Conservation (phyloP, 2,888 invertebrate genomes). For the Rugalucina vietnamica region DNA sequence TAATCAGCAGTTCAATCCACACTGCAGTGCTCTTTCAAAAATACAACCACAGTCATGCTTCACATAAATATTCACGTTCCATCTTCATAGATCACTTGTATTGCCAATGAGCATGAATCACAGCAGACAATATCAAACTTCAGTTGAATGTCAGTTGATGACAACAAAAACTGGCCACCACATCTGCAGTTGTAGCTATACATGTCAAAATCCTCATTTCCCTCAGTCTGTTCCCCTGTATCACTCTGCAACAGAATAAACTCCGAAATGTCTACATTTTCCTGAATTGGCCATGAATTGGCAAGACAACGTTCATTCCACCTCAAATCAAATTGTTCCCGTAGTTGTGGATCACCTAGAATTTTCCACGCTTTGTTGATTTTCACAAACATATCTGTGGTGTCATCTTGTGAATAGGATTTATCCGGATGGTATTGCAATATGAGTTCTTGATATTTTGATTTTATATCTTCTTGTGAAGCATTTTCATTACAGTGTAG, state of each 20-base stretch:
- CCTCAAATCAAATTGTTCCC: conserved; percentile 73
- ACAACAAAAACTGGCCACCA: conserved; percentile 73
- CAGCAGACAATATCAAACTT: conserved; percentile 78
- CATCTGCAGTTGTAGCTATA: conserved; percentile 75
- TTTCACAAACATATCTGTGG: conserved; percentile 64
- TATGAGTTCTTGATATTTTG: conserved; percentile 66
- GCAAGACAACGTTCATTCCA: conserved; percentile 74
- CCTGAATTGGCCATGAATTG: conserved; percentile 79
- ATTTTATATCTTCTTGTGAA: conserved; percentile 63
- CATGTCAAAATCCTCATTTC: neutral
- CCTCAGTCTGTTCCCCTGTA: neutral
- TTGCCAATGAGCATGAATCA: conserved; percentile 76
- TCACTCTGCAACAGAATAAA: conserved; percentile 57
- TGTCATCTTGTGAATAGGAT: neutral
- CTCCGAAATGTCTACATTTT: conserved; percentile 73
- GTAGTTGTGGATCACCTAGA: conserved; percentile 68
- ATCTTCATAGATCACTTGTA: conserved; percentile 68
- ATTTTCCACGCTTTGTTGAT: conserved; percentile 77
- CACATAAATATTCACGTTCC: too few relatives aligned
- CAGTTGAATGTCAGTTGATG: conserved; percentile 66
- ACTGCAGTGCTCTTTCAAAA: too few relatives aligned
- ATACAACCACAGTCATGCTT: too few relatives aligned
- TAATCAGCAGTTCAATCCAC: too few relatives aligned
- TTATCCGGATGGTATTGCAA: conserved; percentile 74
- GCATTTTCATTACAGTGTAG: conserved; percentile 60